Base-by-base conservation (phyloP, 2,113 vertebrate genomes). In the Pavo muticus region DNA sequence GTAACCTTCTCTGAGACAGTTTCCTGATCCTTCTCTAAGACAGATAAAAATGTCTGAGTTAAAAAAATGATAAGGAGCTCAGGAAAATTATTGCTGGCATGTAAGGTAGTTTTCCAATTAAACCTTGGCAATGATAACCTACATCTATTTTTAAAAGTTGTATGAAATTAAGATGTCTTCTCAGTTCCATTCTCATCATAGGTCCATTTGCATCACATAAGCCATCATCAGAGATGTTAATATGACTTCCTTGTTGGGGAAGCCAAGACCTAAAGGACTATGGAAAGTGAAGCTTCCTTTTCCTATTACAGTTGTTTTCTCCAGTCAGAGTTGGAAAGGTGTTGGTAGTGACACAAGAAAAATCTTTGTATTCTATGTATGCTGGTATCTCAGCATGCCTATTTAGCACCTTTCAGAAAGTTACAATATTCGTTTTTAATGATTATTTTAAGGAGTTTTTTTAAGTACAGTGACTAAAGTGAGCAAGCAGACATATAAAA, bases 211-310 rank as follows among this genome's bases (percentile, higher is more conserved):
- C 70, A 90, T 84, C 69, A 81, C 18, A 1, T 48, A 81, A 86
- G 52, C 60, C 76, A 86, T 84, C 87, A 88, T 91, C 44, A 91
- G 42, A 94, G 72, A 94, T 40, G 10, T 64, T 94, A 84, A 75
- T 59, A 79, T 10, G 9, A 83, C 54, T 87, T 81, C 76, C 35
- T 71, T 77, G n/a, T n/a, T 80, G 69, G 27, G 65, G 65, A 93
- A 91, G 79, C 68, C 56, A 90, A 86, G 64, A 88, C 35, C 65
- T 93, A 83, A 87, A 78, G 59, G 17, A 75, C 52, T 75, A 57
- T 2, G 40, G 72, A 86, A 94, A 74, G 65, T 35, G 30, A 87
- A 84, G 37, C 47, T 86, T 80, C 61, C 65, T 95, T 84, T 86
- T 87, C 52, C 52, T 61, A 27, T 69, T 52, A 37, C 35, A 60